Evolutionary conservation across 2,797 vertebrate genomes (phyloP).

Genomic region (Chloroceryle inda): DNA sequence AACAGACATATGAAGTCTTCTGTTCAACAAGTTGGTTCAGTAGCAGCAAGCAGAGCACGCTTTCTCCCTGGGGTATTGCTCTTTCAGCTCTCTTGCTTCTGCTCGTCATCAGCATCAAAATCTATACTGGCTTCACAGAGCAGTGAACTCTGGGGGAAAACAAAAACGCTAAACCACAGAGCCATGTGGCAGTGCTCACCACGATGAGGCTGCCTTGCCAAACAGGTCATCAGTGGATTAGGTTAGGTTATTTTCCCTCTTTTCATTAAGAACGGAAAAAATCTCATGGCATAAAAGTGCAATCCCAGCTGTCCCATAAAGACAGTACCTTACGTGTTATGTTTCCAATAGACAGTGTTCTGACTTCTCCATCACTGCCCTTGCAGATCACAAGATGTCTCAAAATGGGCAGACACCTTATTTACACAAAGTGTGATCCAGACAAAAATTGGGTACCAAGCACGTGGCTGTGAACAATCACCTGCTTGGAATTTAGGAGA

Average conservation of each 20-base stretch:
- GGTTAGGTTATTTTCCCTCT: neutral
- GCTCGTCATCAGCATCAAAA: neutral
- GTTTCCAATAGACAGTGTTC: neutral
- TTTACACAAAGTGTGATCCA: neutral
- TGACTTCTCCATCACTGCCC: too few relatives aligned
- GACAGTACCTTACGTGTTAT: neutral
- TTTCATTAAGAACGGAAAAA: neutral
- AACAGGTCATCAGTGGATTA: accelerated
- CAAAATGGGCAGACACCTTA: neutral
- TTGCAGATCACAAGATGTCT: neutral
- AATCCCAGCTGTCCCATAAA: neutral
- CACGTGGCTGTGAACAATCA: neutral
- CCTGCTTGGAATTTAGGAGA: neutral
- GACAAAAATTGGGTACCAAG: neutral
- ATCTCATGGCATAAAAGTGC: neutral
- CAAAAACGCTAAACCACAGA: neutral
- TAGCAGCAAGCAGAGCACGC: neutral
- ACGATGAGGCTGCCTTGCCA: neutral
- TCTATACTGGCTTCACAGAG: neutral
- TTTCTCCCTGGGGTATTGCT: neutral
- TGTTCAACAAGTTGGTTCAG: neutral
- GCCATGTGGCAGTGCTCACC: neutral
- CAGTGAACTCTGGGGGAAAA: neutral
- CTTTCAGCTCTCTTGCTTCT: neutral
- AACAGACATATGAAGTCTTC: neutral